phyloP scores from a whole-genome alignment of 2,888 invertebrate species.

The Gibbula magus region DNA sequence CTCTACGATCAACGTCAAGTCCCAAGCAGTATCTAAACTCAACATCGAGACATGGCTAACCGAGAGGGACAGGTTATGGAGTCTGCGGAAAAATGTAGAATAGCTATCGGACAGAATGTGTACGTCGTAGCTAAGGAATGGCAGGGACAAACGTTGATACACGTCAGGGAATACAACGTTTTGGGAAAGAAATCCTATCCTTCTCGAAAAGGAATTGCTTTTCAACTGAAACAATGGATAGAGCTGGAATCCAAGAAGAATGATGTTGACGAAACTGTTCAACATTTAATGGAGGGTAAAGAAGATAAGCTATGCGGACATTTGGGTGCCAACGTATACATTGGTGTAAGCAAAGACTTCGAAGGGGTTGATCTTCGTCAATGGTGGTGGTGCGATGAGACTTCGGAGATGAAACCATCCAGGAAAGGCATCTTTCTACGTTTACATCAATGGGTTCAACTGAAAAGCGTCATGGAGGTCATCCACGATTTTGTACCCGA shows the following conservation, averaged over 20 bases:
- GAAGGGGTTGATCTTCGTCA: conserved; percentile 5
- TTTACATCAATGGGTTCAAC: neutral
- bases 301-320: neutral
- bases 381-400: conserved; percentile 13
- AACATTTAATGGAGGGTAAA: neutral
- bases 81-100: neutral
- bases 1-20: no score
- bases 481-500: neutral
- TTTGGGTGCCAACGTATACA: neutral
- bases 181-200: neutral
- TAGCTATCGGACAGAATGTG: neutral
- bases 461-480: neutral
- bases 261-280: neutral
- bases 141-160: neutral
- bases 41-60: no score
- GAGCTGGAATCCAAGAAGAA: neutral
- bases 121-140: neutral
- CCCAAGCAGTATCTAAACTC: no score
- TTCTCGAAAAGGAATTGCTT: neutral
- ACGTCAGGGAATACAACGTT: neutral
- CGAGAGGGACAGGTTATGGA: neutral
- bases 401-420: neutral
- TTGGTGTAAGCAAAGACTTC: neutral
- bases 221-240: neutral
- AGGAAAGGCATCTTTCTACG: conserved; percentile 5